A percentile compares a stretch with the other conserved stretches of the same genome.
phyloP scores from a whole-genome alignment of 1,140 invertebrate genomes.

The Lepidurus arcticus region DNA sequence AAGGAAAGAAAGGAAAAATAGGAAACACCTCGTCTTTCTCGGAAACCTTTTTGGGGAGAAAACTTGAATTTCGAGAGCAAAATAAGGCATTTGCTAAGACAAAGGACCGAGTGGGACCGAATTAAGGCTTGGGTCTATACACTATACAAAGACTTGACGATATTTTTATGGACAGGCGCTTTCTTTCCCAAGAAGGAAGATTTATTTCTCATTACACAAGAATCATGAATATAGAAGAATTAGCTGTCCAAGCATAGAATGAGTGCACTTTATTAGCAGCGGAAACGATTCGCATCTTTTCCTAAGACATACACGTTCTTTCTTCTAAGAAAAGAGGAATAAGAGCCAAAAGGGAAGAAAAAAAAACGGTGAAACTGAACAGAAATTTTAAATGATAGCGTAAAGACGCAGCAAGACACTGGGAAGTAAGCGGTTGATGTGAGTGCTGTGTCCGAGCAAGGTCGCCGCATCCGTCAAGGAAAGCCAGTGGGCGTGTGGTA shows the following conservation, averaged over 20 bases:
- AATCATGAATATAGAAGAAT: neutral
- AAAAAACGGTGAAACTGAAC: neutral
- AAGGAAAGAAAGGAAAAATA: neutral
- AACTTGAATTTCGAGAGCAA: slow-evolving; percentile 15
- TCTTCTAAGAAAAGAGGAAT: neutral
- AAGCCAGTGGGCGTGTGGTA: slow-evolving; percentile 7
- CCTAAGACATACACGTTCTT: neutral
- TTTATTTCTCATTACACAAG: neutral
- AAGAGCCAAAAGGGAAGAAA: neutral
- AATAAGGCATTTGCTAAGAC: neutral
- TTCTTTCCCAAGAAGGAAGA: neutral
- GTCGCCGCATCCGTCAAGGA: neutral
- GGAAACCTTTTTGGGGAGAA: neutral
- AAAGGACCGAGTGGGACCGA: neutral
- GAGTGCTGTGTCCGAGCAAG: neutral
- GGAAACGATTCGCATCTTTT: neutral
- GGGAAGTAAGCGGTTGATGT: neutral
- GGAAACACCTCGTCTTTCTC: neutral
- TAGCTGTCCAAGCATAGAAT: neutral
- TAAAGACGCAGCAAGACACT: neutral
- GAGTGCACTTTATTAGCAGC: neutral
- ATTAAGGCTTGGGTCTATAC: neutral
- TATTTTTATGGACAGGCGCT: neutral
- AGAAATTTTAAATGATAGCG: neutral
- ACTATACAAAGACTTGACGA: neutral